These are phyloP conservation scores for Trochalopteron elliotii DNA, from an alignment of 2,113 vertebrate genomes.

Conservation along the genomic window DNA sequence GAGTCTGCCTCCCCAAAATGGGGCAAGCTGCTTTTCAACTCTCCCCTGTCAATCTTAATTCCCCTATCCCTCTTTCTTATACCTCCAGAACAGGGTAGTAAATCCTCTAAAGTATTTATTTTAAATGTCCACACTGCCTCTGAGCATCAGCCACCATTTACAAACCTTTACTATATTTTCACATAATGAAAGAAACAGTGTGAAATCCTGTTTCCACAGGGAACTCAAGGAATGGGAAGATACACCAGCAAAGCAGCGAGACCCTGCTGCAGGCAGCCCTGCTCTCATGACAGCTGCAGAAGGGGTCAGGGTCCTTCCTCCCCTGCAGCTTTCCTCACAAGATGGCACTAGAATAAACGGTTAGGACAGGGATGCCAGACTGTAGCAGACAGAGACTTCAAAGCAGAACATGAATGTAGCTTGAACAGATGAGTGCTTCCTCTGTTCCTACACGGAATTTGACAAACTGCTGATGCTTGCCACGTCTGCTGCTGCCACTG, in stretches of 20 bases:
- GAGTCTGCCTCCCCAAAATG: not conserved
- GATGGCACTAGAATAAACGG: not conserved
- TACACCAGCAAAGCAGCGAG: fast-evolving
- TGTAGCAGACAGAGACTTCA: not conserved
- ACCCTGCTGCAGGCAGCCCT: not conserved
- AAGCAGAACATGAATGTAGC: not conserved
- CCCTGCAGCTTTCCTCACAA: not conserved
- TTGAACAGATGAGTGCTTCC: not conserved
- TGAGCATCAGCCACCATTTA: not conserved
- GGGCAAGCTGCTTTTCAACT: not conserved
- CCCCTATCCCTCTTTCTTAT: not conserved
- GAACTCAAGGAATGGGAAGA: not conserved
- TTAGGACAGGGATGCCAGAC: not conserved
- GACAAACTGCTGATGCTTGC: not conserved
- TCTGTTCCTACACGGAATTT: not conserved
- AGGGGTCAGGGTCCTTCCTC: not conserved
- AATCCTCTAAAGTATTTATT: not conserved
- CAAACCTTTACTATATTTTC: not conserved
- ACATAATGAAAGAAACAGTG: not conserved
- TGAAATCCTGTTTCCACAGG: not conserved
- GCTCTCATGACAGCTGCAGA: not conserved
- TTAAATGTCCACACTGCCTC: not conserved
- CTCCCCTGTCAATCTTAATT: not conserved
- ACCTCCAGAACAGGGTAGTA: not conserved
- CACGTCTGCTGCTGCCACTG: not conserved